Evolutionary conservation across 2,888 invertebrate species (phyloP), one percentile per base, ranked within the genome.

Genomic region (Meiosimyza platycephala): DNA sequence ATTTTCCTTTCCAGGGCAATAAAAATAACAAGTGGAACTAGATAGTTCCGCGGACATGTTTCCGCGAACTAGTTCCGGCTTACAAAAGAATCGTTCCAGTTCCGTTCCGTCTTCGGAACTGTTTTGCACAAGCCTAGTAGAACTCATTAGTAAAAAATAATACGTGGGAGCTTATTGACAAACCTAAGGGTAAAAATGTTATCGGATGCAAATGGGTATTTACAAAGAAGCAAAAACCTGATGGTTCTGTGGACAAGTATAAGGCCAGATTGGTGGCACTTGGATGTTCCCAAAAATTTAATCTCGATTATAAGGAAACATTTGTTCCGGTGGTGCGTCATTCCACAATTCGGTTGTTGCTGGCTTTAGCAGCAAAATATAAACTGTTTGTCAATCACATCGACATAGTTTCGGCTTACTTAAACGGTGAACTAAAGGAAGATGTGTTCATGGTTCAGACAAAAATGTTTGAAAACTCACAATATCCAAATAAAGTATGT

Each of bases 181-280:
- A 76, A 33, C 80, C 79, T n/a, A 28, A 40, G 9, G 50, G 65
- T 6, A 74, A 77, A 73, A 74, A 76, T 69, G 51, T 76, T 15
- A 75, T 78, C 57, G 77, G 75, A 16, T 74, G 74, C 16, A 77
- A 67, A 64, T 77, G 78, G 77, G 70, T 77, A 28, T 77, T 78
- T 74, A 51, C 69, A 16, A 73, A 72, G 15, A 77, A 78, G 40
- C 62, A 69, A 0, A 74, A 72, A 11, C 33, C 73, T 18, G 74
- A 76, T 72, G 79, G 79, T 50, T 60, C 63, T n/a, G 68, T 79
- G n/a, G 69, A 72, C 40, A 73, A 73, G 50, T 77, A 77, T 60
- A 82, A 80, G 64, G 80, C 79, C 2, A 70, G 81, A 15, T 74
- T 81, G 12, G 80, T 79, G 9, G 79, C 78, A 18, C 74, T 76